Evolutionary conservation across 2,113 vertebrate species (phyloP), one percentile per base, ranked within the genome.

Genomic region (Leucopsar rothschildi): DNA sequence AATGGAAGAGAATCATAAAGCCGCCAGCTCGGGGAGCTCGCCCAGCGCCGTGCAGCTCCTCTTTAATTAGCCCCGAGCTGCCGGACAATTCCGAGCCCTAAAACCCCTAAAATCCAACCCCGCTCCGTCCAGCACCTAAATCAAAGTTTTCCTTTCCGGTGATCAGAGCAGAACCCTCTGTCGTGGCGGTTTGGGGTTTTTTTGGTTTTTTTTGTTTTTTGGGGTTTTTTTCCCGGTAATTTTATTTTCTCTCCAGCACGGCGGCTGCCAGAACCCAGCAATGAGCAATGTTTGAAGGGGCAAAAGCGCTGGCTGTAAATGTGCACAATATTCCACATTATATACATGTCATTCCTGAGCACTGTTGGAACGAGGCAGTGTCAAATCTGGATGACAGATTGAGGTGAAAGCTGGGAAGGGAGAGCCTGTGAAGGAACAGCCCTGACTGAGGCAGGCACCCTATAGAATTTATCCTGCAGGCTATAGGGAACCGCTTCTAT

Each of bases 311-410:
- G 98, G 98, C 98, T 99, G 98, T 98, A 99, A 99, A 99, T 99
- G 99, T 99, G 99, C 99, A 99, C 99, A 99, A 98, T 99, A 99
- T 99, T 99, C 98, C 98, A 98, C 98, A 99, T 99, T 99, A 99
- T 99, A 99, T 99, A 98, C 98, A 98, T 99, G 99, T 99, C 99
- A 99, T 98, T 99, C 98, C 98, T 97, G 98, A 98, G 98, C 98
- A 98, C 98, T 96, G 98, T 97, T 98, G 98, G 98, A 99, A 98
- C 98, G 98, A 99, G 97, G 98, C 96, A 94, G 99, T 99, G 99
- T 99, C 99, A 99, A 99, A 99, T 99, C 99, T 99, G 98, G 98
- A 98, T 99, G 99, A 99, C 99, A 99, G 99, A 99, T 99, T 99
- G 99, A 99, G 99, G 99, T 99, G 99, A 99, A 99, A 97, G 98